These are phyloP conservation scores for Eupristina koningsbergeri DNA, from an alignment of 1,140 invertebrate genomes.

Conservation along the genomic window DNA sequence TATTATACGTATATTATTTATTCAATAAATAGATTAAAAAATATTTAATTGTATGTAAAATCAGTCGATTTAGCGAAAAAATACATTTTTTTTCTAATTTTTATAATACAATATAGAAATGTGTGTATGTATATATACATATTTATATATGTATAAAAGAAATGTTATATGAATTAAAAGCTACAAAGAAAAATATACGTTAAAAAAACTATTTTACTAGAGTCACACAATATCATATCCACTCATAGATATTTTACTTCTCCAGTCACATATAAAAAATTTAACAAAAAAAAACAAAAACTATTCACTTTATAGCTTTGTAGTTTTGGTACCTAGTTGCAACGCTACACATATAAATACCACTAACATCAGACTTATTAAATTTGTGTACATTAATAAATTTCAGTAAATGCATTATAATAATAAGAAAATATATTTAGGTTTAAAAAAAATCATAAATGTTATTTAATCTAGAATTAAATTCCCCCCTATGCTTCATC, in stretches of 20 bases:
- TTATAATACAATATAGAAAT: too few relatives aligned
- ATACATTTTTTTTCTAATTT: too few relatives aligned
- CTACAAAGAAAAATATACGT: too few relatives aligned
- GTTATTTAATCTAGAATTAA: too few relatives aligned
- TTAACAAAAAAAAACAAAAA: neutral
- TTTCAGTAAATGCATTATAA: too few relatives aligned
- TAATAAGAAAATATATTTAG: too few relatives aligned
- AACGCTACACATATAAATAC: too few relatives aligned
- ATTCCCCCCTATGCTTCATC: too few relatives aligned
- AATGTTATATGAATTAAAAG: neutral
- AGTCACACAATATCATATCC: neutral
- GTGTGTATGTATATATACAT: neutral
- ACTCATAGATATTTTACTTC: neutral
- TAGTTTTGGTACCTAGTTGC: too few relatives aligned
- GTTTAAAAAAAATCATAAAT: too few relatives aligned
- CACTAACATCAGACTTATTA: too few relatives aligned
- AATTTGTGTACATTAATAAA: too few relatives aligned
- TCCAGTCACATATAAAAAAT: neutral
- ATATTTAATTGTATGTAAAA: neutral
- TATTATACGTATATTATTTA: neutral
- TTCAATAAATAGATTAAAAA: neutral
- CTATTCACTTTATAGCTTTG: neutral
- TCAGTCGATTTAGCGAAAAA: neutral
- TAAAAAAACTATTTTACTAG: neutral
- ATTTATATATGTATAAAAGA: neutral